These are phyloP conservation scores for Coturnix japonica DNA, from an alignment of 2,113 vertebrate genomes.

Conservation along the genomic window DNA sequence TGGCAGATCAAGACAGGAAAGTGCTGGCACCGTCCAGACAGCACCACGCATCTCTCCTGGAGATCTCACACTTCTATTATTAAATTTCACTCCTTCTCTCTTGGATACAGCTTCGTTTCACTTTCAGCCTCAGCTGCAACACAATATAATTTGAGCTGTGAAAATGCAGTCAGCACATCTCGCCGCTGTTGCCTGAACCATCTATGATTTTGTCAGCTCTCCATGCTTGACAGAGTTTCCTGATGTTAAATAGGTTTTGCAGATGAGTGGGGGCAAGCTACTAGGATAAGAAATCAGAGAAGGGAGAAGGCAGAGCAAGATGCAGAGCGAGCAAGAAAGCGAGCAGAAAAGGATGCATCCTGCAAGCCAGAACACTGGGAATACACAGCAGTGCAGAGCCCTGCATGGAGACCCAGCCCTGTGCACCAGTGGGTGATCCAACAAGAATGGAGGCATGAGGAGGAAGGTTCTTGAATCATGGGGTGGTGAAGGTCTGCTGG, in stretches of 20 bases:
- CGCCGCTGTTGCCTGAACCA: background rate
- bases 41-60: background rate
- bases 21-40: background rate
- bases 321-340: background rate
- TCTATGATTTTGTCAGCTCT: background rate
- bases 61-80: background rate
- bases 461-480: no score
- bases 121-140: background rate
- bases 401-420: fast-evolving
- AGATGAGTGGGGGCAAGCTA: background rate
- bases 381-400: fast-evolving
- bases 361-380: fast-evolving
- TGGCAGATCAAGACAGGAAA: fast-evolving
- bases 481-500: background rate
- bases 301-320: background rate
- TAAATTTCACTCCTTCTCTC: background rate
- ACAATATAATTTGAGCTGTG: background rate
- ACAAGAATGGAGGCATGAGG: background rate
- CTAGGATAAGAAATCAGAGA: background rate
- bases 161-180: background rate
- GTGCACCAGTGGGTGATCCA: fast-evolving
- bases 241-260: background rate
- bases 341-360: background rate
- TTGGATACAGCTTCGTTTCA: background rate
- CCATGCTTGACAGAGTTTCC: background rate